Percentiles rank a stretch among this genome's conserved stretches.
phyloP scores from a whole-genome alignment of 2,797 vertebrate genomes.

The Coranthus polyacanthus region DNA sequence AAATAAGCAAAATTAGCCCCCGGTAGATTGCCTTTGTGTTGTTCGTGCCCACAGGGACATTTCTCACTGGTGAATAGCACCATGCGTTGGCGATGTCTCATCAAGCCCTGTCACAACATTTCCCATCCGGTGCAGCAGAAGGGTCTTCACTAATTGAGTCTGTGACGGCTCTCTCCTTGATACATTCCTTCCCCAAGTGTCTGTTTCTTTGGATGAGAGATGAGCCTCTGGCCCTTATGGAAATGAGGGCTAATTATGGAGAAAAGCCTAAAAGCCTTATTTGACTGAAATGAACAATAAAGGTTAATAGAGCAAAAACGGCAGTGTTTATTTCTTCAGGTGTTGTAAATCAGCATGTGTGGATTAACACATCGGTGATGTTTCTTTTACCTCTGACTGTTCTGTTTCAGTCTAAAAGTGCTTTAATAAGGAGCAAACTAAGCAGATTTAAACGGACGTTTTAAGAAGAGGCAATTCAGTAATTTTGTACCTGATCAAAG shows the following conservation, averaged over 20 bases:
- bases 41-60: conserved; percentile 56
- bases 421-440: conserved; percentile 9
- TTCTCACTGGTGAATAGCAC: conserved; percentile 54
- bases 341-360: not conserved
- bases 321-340: conserved; percentile 21
- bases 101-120: conserved; percentile 69
- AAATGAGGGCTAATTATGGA: conserved; percentile 66
- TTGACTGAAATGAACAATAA: conserved; percentile 47
- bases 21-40: conserved; percentile 60
- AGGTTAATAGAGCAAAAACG: conserved; percentile 63
- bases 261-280: conserved; percentile 39
- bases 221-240: conserved; percentile 44
- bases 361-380: conserved; percentile 3
- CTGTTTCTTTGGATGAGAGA: conserved; percentile 36
- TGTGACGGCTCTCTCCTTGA: conserved; percentile 38
- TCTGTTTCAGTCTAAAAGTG: conserved; percentile 3
- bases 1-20: conserved; percentile 71
- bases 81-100: conserved; percentile 57
- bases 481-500: not conserved
- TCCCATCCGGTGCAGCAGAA: conserved; percentile 45
- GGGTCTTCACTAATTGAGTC: conserved; percentile 52
- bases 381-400: not conserved
- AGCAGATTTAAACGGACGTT: conserved; percentile 13
- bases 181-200: conserved; percentile 42
- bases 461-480: conserved; percentile 18